Evolutionary conservation across 2,113 vertebrate genomes (phyloP), one percentile per base, ranked within the genome.

Genomic region (Megaceryle torquata): DNA sequence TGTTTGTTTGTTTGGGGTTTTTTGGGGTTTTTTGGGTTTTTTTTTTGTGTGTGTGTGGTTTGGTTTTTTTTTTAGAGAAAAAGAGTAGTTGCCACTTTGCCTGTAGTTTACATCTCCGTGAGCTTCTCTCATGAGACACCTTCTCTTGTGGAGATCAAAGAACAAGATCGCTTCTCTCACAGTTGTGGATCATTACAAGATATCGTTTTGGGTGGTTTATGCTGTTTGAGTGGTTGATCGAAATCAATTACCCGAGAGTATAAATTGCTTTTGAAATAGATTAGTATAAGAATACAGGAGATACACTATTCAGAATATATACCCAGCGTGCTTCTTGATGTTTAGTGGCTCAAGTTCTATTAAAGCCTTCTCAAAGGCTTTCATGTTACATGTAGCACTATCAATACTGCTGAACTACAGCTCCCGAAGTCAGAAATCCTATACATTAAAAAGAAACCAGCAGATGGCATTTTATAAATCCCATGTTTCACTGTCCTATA

Each of bases 391-490:
- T 54, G 26, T 43, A 90, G 51, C 53, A 33, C 67, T 82, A 11
- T 64, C 54, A 72, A 22, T 60, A 37, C 41, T 79, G 61, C 69
- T 92, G 54, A 92, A 88, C 61, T 75, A 56, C 67, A 91, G 44
- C 81, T 91, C 74, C 75, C 85, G 69, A 82, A 93, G 64, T 91
- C 91, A 95, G 64, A 94, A 97, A 94, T 95, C 85, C 86, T 85
- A 88, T 94, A 88, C 54, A 50, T 89, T 94, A 61, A 61, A 89
- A 93, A 89, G 89, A 87, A 95, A 77, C 77, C 70, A 93, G 91
- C 86, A 97, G 96, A 97, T 96, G 94, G 91, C 80, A 63, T 89
- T 96, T 97, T 93, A 95, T 93, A 95, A 96, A 82, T 53, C 63
- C 82, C 64, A 57, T 90, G 86, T 88, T 96, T 96, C 96, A 86